Percentiles rank a stretch among this genome's conserved stretches.
phyloP scores from a whole-genome alignment of 1,140 invertebrate species.

The Caenorhabditis tropicalis region DNA sequence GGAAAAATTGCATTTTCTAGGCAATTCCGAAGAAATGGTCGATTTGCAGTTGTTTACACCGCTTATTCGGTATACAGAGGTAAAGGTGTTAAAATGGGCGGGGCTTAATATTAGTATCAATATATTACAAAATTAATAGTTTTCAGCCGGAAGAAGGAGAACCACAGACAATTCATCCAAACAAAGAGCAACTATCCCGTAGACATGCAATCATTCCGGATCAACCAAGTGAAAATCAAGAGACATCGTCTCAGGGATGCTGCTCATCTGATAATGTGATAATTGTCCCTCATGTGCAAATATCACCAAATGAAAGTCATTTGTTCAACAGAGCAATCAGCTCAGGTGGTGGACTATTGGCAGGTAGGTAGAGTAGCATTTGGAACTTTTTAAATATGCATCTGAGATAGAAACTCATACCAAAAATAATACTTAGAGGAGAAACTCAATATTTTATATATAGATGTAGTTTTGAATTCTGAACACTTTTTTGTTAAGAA shows the following conservation, averaged over 20 bases:
- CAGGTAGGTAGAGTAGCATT: slow-evolving; percentile 55
- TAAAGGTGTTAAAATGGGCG: background rate
- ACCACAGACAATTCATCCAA: slow-evolving; percentile 65
- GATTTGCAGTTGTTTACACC: slow-evolving; percentile 34
- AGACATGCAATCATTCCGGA: slow-evolving; percentile 68
- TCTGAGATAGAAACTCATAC: too few relatives aligned
- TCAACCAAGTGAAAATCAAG: slow-evolving; percentile 52
- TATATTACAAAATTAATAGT: background rate
- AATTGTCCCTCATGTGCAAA: slow-evolving; percentile 70
- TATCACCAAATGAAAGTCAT: slow-evolving; percentile 67
- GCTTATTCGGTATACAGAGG: slow-evolving; percentile 1
- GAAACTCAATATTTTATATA: too few relatives aligned
- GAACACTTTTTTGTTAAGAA: too few relatives aligned
- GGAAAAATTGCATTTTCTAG: background rate
- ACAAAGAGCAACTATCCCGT: slow-evolving; percentile 66
- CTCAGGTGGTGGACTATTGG: slow-evolving; percentile 67
- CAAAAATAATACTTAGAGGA: too few relatives aligned
- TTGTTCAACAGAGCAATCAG: slow-evolving; percentile 68
- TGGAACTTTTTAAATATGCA: too few relatives aligned
- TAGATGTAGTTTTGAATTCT: too few relatives aligned
- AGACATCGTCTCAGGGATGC: slow-evolving; percentile 58
- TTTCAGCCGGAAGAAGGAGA: slow-evolving; percentile 63
- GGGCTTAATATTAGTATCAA: too few relatives aligned
- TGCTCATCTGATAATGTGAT: slow-evolving; percentile 67
- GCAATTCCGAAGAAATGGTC: slow-evolving; percentile 11